phyloP scores from a whole-genome alignment of 2,888 invertebrate species.

The Alloplasta piceator region DNA sequence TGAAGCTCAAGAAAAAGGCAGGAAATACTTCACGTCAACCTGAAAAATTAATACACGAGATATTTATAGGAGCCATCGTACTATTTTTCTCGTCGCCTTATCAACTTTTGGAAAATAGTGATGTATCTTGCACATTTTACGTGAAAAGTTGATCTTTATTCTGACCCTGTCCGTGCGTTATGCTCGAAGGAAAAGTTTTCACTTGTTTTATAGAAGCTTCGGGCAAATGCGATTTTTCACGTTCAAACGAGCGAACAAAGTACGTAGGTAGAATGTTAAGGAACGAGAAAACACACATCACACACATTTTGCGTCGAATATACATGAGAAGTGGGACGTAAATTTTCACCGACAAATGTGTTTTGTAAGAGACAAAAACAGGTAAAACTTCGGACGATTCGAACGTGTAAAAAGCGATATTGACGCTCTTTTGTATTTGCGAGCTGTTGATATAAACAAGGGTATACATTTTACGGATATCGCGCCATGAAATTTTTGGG shows the following conservation, averaged over 20 bases:
- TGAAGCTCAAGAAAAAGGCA: too few relatives aligned
- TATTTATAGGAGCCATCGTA: neutral
- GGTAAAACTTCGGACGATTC: too few relatives aligned
- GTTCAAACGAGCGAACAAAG: constrained; percentile 36
- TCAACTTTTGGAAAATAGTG: constrained; percentile 12
- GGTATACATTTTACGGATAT: too few relatives aligned
- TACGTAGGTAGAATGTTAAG: neutral
- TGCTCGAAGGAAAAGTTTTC: constrained; percentile 19
- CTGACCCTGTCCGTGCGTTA: neutral
- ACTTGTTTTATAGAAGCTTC: neutral
- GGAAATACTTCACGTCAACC: too few relatives aligned
- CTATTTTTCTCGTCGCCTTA: neutral
- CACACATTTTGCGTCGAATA: constrained; percentile 29
- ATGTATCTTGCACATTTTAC: constrained; percentile 13
- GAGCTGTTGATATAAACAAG: too few relatives aligned
- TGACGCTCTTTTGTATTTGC: too few relatives aligned
- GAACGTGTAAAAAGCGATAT: too few relatives aligned
- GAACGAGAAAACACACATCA: constrained; percentile 25
- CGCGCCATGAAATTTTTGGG: too few relatives aligned
- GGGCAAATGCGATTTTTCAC: constrained; percentile 46
- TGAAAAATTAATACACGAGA: neutral
- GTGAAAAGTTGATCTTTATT: constrained; percentile 7
- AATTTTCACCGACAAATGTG: constrained; percentile 14
- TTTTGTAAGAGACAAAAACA: too few relatives aligned
- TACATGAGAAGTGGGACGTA: constrained; percentile 50